Percentiles rank a stretch among this genome's conserved stretches.
Conservation (phyloP, 2,797 vertebrate genomes). For the Hippocampus kuda region DNA sequence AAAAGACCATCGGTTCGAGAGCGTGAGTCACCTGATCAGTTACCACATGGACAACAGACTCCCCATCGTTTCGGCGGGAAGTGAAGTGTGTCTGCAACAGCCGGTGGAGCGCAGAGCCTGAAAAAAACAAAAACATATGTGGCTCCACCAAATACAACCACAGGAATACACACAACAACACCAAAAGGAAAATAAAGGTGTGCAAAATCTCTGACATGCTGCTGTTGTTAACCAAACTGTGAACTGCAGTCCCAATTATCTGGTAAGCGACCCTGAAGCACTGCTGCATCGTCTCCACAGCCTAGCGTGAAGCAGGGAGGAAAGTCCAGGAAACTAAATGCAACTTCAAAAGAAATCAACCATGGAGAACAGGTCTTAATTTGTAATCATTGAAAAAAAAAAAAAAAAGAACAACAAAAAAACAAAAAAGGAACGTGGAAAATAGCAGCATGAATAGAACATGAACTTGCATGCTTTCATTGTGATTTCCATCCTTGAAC, state of each 20-base stretch:
- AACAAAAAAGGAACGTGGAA: neutral
- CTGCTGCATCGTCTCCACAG: conserved; percentile 46
- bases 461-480: conserved; percentile 6
- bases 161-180: conserved; percentile 27
- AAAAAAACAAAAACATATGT: conserved; percentile 28
- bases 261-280: conserved; percentile 31
- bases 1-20: conserved; percentile 95
- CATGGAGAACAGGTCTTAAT: neutral
- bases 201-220: conserved; percentile 46
- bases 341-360: conserved; percentile 25
- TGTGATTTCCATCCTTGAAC: neutral
- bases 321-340: conserved; percentile 40
- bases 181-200: conserved; percentile 32
- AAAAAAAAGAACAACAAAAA: conserved; percentile 1
- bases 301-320: conserved; percentile 56
- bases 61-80: conserved; percentile 93
- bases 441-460: neutral
- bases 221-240: conserved; percentile 51
- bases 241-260: conserved; percentile 33
- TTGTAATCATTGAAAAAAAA: conserved; percentile 14
- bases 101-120: conserved; percentile 85
- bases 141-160: conserved; percentile 33
- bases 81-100: conserved; percentile 93
- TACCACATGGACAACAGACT: conserved; percentile 99
- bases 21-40: conserved; percentile 94